Percentiles rank a stretch among this genome's conserved stretches.
These are phyloP conservation scores for Drosophila seclusa DNA, from an alignment of 2,888 invertebrate species.

Conservation along the genomic window DNA sequence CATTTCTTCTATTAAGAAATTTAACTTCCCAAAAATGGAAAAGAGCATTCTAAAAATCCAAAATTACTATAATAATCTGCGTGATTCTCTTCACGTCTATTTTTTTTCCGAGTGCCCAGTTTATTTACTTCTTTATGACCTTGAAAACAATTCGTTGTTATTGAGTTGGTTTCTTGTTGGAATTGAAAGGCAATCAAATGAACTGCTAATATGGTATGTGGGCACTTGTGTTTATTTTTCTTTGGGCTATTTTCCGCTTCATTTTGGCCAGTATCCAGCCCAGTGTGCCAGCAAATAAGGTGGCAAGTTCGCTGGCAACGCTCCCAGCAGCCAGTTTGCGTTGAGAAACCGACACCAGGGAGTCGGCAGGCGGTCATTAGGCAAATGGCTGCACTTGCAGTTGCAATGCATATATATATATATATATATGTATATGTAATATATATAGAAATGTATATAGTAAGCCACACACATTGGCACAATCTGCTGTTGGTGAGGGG, in stretches of 20 bases:
- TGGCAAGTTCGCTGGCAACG: conserved; percentile 41
- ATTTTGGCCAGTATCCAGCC: conserved; percentile 53
- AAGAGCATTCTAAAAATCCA: too few species aligned
- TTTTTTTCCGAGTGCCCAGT: not conserved
- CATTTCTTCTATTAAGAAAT: too few species aligned
- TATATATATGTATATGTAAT: conserved; percentile 15
- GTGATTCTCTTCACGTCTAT: too few species aligned
- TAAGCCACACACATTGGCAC: conserved; percentile 66
- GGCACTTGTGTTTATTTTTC: not conserved
- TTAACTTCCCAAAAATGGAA: too few species aligned
- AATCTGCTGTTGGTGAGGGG: conserved; percentile 27
- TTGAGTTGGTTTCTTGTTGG: not conserved
- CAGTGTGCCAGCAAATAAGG: conserved; percentile 50
- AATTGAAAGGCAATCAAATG: conserved; percentile 13
- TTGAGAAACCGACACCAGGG: conserved; percentile 51
- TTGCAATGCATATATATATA: conserved; percentile 45
- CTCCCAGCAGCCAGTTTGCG: conserved; percentile 37
- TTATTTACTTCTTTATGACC: not conserved
- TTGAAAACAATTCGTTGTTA: not conserved
- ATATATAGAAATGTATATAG: not conserved
- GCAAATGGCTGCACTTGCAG: conserved; percentile 79
- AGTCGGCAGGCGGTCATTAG: conserved; percentile 75
- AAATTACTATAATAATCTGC: too few species aligned
- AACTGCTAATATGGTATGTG: conserved; percentile 18
- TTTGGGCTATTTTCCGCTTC: conserved; percentile 14